Percentiles rank a stretch among this genome's conserved stretches.
These are phyloP conservation scores for Xylocopa sonorina DNA, from an alignment of 1,140 invertebrate genomes.

Conservation along the genomic window DNA sequence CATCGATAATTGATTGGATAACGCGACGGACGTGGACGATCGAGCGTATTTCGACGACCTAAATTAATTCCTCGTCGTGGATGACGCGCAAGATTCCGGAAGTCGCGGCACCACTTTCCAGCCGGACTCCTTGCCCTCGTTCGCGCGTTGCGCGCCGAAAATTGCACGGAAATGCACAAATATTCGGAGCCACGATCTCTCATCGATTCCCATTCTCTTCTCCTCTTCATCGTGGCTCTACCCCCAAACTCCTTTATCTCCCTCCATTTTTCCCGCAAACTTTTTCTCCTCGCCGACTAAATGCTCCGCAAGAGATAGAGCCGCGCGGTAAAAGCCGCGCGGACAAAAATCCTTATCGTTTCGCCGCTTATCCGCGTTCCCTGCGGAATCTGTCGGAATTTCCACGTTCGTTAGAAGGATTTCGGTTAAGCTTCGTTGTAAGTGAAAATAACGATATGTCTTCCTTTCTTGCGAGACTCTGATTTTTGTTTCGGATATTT, in stretches of 20 bases:
- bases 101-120: conserved; percentile 2
- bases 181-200: conserved; percentile 62
- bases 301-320: conserved; percentile 32
- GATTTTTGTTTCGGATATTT: too few species aligned
- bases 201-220: conserved; percentile 58
- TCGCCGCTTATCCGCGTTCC: conserved; percentile 1
- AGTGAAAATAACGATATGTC: not conserved
- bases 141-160: conserved; percentile 60
- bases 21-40: conserved; percentile 37
- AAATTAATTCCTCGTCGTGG: conserved; percentile 60
- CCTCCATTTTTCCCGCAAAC: conserved; percentile 3
- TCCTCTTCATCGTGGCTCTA: not conserved
- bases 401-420: not conserved
- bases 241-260: conserved; percentile 20
- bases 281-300: conserved; percentile 28
- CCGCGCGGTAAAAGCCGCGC: not conserved
- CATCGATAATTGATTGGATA: conserved; percentile 10
- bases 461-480: not conserved
- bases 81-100: conserved; percentile 6
- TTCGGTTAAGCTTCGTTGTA: not conserved
- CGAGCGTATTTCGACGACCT: conserved; percentile 42
- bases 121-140: conserved; percentile 51
- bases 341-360: conserved; percentile 38
- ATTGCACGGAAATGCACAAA: conserved; percentile 70
- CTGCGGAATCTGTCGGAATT: not conserved